These are phyloP conservation scores for Asobara japonica DNA, from an alignment of 1,140 invertebrate species.

Conservation along the genomic window DNA sequence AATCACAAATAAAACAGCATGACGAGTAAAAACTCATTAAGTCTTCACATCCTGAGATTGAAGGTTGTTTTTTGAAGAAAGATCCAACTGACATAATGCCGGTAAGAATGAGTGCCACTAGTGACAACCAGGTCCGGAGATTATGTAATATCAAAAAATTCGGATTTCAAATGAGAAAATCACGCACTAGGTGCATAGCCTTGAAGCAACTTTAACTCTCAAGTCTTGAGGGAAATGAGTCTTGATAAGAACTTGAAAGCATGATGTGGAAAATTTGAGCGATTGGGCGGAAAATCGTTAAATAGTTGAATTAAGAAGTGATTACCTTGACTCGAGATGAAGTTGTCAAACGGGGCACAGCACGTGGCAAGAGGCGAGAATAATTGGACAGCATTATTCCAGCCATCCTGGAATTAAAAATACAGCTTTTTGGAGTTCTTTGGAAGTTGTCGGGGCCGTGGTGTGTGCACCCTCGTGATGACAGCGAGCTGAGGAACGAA, in stretches of 20 bases:
- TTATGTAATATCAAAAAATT: slow-evolving; percentile 27
- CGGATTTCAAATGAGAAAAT: neutral
- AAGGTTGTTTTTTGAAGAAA: too few species aligned
- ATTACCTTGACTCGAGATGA: slow-evolving; percentile 56
- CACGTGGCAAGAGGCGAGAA: slow-evolving; percentile 58
- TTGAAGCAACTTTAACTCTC: too few species aligned
- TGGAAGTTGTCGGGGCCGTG: neutral
- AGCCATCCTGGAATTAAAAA: slow-evolving; percentile 50
- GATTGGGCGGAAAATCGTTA: neutral
- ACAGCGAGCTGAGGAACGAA: slow-evolving; percentile 20
- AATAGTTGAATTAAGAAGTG: neutral
- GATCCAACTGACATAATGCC: slow-evolving; percentile 6
- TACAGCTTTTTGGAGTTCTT: neutral
- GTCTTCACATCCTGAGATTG: too few species aligned
- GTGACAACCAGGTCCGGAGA: slow-evolving; percentile 25
- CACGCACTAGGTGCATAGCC: neutral
- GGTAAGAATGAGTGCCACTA: neutral
- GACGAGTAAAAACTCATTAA: too few species aligned
- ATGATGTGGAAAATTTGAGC: neutral
- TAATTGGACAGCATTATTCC: slow-evolving; percentile 61
- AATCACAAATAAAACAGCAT: neutral
- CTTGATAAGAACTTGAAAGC: neutral
- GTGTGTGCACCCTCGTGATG: slow-evolving; percentile 31
- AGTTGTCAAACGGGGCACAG: slow-evolving; percentile 54
- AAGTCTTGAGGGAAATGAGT: too few species aligned